Evolutionary conservation across 2,113 vertebrate genomes (phyloP).

Genomic region (Tragelaphus buxtoni): DNA sequence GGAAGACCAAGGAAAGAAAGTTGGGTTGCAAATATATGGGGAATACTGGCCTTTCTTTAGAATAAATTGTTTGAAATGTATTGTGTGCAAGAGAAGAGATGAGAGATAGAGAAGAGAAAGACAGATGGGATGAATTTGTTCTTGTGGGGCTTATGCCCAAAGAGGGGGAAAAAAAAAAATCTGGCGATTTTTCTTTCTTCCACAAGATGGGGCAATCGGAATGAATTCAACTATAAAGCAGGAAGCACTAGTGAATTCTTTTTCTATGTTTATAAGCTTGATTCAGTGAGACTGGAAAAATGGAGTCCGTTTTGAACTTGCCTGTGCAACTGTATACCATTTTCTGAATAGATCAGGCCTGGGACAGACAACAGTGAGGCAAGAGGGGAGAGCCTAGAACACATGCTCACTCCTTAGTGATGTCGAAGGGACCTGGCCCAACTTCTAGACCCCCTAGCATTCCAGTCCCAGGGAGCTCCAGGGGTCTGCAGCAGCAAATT

Average conservation of each 20-base stretch:
- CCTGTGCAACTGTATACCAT: not conserved
- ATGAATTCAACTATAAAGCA: slow-evolving; percentile 11
- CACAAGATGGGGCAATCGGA: slow-evolving; percentile 81
- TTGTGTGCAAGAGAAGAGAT: not conserved
- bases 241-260: not conserved
- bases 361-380: not conserved
- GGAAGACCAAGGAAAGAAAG: not conserved
- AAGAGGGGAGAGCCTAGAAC: not conserved
- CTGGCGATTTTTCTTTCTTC: slow-evolving; percentile 61
- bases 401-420: not conserved
- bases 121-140: not conserved
- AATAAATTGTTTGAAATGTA: not conserved
- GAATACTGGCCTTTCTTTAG: not conserved
- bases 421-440: not conserved
- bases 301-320: slow-evolving; percentile 41
- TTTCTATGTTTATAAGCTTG: not conserved
- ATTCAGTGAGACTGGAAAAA: slow-evolving; percentile 46
- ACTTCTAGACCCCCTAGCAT: not conserved
- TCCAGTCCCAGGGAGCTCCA: not conserved
- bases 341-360: not conserved
- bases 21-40: not conserved
- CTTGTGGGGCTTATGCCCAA: not conserved
- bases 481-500: not conserved
- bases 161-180: fast-evolving
- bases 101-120: not conserved